Evolutionary conservation across 2,797 vertebrate species (phyloP).

Genomic region (Erithacus rubecula): DNA sequence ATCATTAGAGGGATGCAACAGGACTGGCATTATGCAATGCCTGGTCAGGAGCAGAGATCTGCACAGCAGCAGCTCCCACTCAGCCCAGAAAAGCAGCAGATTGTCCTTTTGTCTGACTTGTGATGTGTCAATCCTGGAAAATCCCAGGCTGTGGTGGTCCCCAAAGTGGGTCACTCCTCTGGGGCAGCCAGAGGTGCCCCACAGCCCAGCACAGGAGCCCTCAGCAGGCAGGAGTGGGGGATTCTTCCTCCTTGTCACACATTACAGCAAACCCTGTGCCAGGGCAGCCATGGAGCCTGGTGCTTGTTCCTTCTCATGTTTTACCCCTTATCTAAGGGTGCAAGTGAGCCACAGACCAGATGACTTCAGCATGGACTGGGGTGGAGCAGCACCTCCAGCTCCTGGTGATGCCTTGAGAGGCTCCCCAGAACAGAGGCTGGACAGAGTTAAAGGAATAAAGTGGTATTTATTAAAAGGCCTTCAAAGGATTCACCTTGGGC

Average conservation of each 20-base stretch:
- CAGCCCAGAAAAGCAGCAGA: not conserved
- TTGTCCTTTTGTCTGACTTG: not conserved
- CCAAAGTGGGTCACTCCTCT: not conserved
- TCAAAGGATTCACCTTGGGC: too few relatives aligned
- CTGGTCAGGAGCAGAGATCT: not conserved
- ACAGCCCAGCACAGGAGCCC: not conserved
- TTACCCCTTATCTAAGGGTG: not conserved
- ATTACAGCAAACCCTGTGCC: not conserved
- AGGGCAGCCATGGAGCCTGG: rapidly evolving
- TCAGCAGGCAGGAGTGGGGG: rapidly evolving
- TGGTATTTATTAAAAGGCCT: too few relatives aligned
- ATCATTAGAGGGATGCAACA: conserved; percentile 70
- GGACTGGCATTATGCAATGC: conserved; percentile 50
- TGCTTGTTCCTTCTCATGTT: not conserved
- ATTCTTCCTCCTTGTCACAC: not conserved
- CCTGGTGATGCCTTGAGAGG: too few relatives aligned
- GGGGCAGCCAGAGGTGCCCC: not conserved
- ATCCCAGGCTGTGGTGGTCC: not conserved
- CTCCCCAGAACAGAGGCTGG: too few relatives aligned
- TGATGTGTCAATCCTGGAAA: not conserved
- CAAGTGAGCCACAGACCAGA: rapidly evolving
- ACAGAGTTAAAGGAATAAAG: too few relatives aligned
- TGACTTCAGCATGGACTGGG: rapidly evolving
- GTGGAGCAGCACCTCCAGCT: not conserved
- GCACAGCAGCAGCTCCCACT: not conserved